phyloP scores from a whole-genome alignment of 2,888 invertebrate genomes.

The Oeneis ivallda region DNA sequence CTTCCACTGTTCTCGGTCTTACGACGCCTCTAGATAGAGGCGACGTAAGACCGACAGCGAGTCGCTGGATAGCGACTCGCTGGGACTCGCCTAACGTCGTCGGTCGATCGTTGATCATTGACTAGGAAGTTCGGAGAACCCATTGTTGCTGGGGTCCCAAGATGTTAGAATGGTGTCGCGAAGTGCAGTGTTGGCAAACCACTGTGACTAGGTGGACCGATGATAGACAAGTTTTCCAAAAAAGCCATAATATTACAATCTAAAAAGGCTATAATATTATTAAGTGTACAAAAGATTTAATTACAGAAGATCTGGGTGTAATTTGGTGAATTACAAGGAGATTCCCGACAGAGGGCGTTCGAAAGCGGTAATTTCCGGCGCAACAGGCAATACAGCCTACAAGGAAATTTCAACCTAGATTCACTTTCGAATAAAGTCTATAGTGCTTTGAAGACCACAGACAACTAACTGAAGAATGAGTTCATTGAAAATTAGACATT shows the following conservation, averaged over 20 bases:
- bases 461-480: not conserved
- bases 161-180: no score
- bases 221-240: no score
- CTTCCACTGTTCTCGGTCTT: no score
- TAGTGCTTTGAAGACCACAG: slow-evolving; percentile 12
- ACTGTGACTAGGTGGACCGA: no score
- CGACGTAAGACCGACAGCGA: no score
- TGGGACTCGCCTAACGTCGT: no score
- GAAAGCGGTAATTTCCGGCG: slow-evolving; percentile 73
- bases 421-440: not conserved
- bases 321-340: slow-evolving; percentile 76
- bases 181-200: no score
- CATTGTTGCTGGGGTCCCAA: no score
- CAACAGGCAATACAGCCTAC: slow-evolving; percentile 61
- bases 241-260: not conserved
- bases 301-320: slow-evolving; percentile 66
- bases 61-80: no score
- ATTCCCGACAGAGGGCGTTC: slow-evolving; percentile 70
- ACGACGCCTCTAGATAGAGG: no score
- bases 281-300: slow-evolving; percentile 62
- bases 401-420: slow-evolving; percentile 27
- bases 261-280: slow-evolving; percentile 12
- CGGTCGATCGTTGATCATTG: no score
- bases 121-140: no score
- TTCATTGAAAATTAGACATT: slow-evolving; percentile 4